These are phyloP conservation scores for Globodera rostochiensis DNA, from an alignment of 1,140 invertebrate species.

Conservation along the genomic window DNA sequence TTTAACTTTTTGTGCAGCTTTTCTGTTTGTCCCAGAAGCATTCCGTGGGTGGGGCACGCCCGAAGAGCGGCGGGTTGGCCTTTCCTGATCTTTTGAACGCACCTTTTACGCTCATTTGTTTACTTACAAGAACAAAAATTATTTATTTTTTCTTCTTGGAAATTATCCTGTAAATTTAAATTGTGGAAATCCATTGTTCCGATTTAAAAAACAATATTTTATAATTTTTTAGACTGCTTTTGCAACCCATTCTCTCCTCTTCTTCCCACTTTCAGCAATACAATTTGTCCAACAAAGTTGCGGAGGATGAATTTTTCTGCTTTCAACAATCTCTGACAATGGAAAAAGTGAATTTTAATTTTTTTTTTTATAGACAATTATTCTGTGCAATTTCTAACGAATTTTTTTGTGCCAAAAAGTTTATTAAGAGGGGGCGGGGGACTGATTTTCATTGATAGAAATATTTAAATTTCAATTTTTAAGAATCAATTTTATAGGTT, in stretches of 20 bases:
- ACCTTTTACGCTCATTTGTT: background rate
- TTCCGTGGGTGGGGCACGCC: no score
- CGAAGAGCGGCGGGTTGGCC: no score
- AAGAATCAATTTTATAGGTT: constrained; percentile 66
- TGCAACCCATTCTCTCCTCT: background rate
- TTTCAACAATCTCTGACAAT: constrained; percentile 77
- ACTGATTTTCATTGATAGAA: no score
- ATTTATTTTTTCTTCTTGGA: background rate
- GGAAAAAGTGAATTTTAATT: constrained; percentile 72
- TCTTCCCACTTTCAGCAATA: constrained; percentile 73
- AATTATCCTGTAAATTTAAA: no score
- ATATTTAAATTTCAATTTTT: no score
- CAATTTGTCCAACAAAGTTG: constrained; percentile 78
- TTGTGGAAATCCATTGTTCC: background rate
- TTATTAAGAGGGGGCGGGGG: no score
- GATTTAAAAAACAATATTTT: background rate
- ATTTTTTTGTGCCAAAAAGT: no score
- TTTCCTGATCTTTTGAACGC: no score
- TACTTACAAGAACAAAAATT: background rate
- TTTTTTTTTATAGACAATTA: constrained; percentile 1
- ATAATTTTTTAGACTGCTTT: constrained; percentile 2
- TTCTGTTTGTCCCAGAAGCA: no score
- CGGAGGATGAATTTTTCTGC: constrained; percentile 88
- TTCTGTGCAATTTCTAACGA: no score
- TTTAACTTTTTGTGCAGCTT: no score